Evolutionary conservation across 1,140 invertebrate species (phyloP).

Genomic region (Pantala flavescens): DNA sequence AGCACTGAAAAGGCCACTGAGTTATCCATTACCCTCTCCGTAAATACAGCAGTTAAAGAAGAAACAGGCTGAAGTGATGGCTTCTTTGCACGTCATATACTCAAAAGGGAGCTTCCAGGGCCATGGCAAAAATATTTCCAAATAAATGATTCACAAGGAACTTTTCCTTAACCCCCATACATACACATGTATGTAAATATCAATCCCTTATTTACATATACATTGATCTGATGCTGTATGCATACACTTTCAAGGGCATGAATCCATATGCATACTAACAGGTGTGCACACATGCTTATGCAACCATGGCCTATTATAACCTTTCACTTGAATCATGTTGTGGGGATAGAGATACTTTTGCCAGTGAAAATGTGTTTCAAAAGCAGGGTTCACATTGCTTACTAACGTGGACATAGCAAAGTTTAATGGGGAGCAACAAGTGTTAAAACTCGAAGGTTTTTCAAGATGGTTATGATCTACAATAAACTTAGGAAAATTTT

Average conservation of each 20-base stretch:
- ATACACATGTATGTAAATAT: not conserved
- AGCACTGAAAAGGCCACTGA: not conserved
- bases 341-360: not conserved
- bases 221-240: not conserved
- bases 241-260: too few species aligned
- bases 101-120: conserved; percentile 3
- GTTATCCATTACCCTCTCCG: conserved; percentile 12
- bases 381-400: not conserved
- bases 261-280: too few species aligned
- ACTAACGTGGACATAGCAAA: not conserved
- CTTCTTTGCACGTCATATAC: not conserved
- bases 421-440: not conserved
- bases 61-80: not conserved
- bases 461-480: not conserved
- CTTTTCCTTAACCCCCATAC: not conserved
- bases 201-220: not conserved
- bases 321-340: not conserved
- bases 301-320: not conserved
- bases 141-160: not conserved
- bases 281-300: not conserved
- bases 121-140: not conserved
- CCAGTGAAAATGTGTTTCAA: too few species aligned
- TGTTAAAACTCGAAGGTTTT: not conserved
- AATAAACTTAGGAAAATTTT: not conserved
- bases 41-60: conserved; percentile 12